Conservation (phyloP, 2,113 vertebrate species). For the Lonchura striata region DNA sequence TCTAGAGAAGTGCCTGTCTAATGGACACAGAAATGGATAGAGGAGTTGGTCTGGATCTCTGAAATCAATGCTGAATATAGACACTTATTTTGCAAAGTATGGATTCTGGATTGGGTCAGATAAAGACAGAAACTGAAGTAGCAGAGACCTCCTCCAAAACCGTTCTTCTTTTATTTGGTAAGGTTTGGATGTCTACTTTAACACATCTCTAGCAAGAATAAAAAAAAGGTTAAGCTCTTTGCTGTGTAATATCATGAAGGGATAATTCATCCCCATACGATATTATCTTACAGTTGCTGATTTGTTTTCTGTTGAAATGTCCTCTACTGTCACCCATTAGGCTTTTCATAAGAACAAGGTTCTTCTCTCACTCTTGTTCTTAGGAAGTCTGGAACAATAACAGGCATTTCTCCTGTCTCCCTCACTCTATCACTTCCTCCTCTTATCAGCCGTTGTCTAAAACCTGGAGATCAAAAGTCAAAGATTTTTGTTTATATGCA, state of each 20-base stretch:
- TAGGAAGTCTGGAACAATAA: background rate
- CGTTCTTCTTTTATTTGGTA: background rate
- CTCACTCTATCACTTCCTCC: background rate
- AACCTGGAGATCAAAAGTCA: background rate
- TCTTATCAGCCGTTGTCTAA: background rate
- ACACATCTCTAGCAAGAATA: background rate
- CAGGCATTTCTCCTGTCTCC: background rate
- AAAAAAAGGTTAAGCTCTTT: background rate
- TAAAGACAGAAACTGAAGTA: background rate
- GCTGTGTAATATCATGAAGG: background rate
- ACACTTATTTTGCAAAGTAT: background rate
- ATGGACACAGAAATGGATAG: background rate
- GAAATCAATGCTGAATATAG: background rate
- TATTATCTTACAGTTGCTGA: background rate
- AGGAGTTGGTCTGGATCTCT: background rate
- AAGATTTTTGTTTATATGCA: background rate
- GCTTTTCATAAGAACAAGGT: background rate
- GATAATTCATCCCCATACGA: background rate
- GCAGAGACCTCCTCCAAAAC: background rate
- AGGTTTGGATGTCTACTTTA: background rate
- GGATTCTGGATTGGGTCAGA: background rate
- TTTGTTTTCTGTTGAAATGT: background rate
- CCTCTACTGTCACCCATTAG: fast-evolving
- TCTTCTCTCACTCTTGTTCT: background rate
- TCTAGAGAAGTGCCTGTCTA: background rate